Evolutionary conservation across 2,113 vertebrate species (phyloP), one percentile per base, ranked within the genome.

Genomic region (Scopus umbretta): DNA sequence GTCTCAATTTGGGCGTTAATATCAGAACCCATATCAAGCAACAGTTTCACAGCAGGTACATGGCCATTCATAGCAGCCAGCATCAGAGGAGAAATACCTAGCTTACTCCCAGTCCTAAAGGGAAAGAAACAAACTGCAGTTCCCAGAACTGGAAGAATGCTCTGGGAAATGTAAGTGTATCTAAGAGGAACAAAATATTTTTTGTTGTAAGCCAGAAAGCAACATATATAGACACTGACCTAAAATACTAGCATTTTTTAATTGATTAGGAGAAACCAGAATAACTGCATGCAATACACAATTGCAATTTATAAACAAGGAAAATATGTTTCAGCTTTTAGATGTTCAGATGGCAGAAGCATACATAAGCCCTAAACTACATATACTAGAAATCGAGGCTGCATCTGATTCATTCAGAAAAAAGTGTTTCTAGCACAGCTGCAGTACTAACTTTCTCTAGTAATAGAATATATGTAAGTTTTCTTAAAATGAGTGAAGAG

Each of bases 1-100:
- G 99, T 99, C 98, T 99, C 99, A 70, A 99, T 99, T 82, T 99
- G 99, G 88, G 99, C 99, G 1, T 99, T 99, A 94, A 99, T 99
- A 93, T 99, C 99, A 6, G 99, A 99, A 79, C 99, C 99, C 99
- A 99, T 99, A 93, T 99, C 99, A 50, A 99, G 98, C 94, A 99
- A 92, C 95, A 99, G 98, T 97, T 99, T 99, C 96, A 99, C 99
- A 16, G 99, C 99, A 56, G 99, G 99, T 38, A 99, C 99, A 1
- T 99, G 99, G 68, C 99, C 99, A 36, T 99, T 99, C 99, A 99
- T 99, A 45, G 99, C 99, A 94, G 99, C 99, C 98, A 99, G 97
- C 99, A 99, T 99, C 96, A 99, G 97, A 61, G 99, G 99, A 95
- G 99, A 99, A 98, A 99, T 99, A 62, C 99, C 99, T 27, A 99